Evolutionary conservation across 2,113 vertebrate genomes (phyloP).

Genomic region (Paraplagusia blochii): DNA sequence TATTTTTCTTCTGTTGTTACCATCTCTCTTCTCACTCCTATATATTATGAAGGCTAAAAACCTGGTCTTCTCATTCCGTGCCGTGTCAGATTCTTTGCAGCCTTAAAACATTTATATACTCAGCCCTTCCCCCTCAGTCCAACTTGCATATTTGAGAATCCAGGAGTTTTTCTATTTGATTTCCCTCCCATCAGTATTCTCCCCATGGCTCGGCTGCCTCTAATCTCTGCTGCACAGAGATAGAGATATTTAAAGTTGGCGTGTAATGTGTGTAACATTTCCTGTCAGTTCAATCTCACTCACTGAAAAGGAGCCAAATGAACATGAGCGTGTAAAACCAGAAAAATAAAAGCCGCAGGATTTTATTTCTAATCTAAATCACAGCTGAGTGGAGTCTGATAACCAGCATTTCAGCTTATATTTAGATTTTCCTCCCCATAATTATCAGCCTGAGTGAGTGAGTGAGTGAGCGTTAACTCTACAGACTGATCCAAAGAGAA

Average conservation of each 20-base stretch:
- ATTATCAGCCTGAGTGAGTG: too few species aligned
- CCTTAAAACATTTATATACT: neutral
- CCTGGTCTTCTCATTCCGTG: neutral
- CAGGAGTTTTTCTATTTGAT: neutral
- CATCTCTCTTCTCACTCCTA: too few species aligned
- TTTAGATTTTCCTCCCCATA: too few species aligned
- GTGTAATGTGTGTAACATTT: slow-evolving; percentile 22
- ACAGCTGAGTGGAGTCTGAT: too few species aligned
- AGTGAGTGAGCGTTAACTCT: too few species aligned
- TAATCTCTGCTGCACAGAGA: slow-evolving; percentile 5
- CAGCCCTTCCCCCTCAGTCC: neutral
- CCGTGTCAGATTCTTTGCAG: neutral
- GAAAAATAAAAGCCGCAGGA: neutral
- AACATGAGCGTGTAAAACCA: slow-evolving; percentile 29
- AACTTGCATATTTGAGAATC: neutral
- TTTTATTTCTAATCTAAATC: slow-evolving; percentile 18
- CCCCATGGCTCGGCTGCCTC: neutral
- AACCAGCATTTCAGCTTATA: too few species aligned
- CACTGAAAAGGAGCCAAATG: slow-evolving; percentile 23
- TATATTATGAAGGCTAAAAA: too few species aligned
- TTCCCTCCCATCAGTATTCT: slow-evolving; percentile 12
- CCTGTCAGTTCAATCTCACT: slow-evolving; percentile 16
- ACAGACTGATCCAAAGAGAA: too few species aligned
- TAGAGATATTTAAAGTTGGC: too few species aligned
- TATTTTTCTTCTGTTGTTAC: too few species aligned